Evolutionary conservation across 2,888 invertebrate species (phyloP).

Genomic region (Biston betularia): DNA sequence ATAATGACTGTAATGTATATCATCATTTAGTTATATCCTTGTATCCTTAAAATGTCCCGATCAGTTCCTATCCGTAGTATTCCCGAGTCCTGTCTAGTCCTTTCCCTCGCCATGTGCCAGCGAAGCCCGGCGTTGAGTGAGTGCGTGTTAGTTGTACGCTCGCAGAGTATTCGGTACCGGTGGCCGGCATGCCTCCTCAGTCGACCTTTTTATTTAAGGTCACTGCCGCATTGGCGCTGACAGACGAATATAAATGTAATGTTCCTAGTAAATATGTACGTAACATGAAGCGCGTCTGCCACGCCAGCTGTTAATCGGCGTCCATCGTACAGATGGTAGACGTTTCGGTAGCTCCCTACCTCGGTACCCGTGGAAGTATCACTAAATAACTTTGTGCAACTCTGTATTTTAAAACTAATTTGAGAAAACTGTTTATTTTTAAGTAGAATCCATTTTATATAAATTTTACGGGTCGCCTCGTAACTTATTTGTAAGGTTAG

Average conservation of each 20-base stretch:
- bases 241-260: background rate
- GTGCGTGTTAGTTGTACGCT: constrained; percentile 47
- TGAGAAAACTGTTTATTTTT: constrained; percentile 70
- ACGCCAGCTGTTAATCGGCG: constrained; percentile 8
- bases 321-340: constrained; percentile 27
- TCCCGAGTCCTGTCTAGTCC: constrained; percentile 82
- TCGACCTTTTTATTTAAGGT: background rate
- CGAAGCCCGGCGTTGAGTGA: constrained; percentile 72
- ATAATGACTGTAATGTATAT: constrained; percentile 24
- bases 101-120: constrained; percentile 80
- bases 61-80: constrained; percentile 77
- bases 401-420: constrained; percentile 60
- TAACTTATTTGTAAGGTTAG: constrained; percentile 83
- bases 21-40: constrained; percentile 49
- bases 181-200: constrained; percentile 6
- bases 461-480: constrained; percentile 75
- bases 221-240: background rate
- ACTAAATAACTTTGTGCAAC: constrained; percentile 58
- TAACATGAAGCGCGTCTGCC: background rate
- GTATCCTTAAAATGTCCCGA: constrained; percentile 61
- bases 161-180: constrained; percentile 2
- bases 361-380: constrained; percentile 62
- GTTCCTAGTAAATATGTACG: background rate
- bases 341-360: constrained; percentile 47
- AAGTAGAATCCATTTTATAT: constrained; percentile 76